Evolutionary conservation across 1,140 invertebrate species (phyloP).

Genomic region (Apis florea): DNA sequence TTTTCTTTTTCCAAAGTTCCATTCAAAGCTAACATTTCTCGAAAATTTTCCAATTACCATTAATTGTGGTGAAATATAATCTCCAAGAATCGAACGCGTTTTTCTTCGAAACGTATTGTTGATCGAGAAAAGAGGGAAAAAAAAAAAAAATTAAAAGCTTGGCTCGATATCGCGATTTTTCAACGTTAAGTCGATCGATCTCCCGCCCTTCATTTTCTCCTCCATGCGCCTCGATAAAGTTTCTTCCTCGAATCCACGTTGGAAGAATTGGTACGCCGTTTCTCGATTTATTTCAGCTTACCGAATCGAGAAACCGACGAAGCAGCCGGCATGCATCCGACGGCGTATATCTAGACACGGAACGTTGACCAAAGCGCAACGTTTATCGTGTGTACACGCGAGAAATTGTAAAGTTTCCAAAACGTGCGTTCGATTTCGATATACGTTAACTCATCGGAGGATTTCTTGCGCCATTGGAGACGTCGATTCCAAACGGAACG

Average conservation of each 20-base stretch:
- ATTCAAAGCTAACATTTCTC: too few species aligned
- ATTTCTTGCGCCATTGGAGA: not conserved
- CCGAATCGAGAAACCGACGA: slow-evolving; percentile 11
- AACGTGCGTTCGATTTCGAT: slow-evolving; percentile 39
- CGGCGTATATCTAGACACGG: not conserved
- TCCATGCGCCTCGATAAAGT: not conserved
- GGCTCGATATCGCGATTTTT: too few species aligned
- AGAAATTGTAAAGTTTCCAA: slow-evolving; percentile 56
- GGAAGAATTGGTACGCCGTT: not conserved
- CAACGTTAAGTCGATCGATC: not conserved
- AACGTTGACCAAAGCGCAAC: slow-evolving; percentile 55
- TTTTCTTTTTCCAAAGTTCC: too few species aligned
- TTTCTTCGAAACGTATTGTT: not conserved
- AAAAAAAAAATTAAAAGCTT: too few species aligned
- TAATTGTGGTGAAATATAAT: too few species aligned
- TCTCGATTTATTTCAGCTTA: slow-evolving; percentile 20
- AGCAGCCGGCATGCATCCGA: not conserved
- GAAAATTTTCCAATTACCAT: too few species aligned
- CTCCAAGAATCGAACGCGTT: too few species aligned
- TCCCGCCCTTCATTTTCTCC: not conserved
- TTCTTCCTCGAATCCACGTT: not conserved
- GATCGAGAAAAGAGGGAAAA: not conserved
- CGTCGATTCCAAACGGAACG: not conserved
- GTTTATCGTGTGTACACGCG: slow-evolving; percentile 47
- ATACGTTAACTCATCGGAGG: slow-evolving; percentile 28